Evolutionary conservation across 2,797 vertebrate species (phyloP).

Genomic region (Parauchenoglanis ngamensis): DNA sequence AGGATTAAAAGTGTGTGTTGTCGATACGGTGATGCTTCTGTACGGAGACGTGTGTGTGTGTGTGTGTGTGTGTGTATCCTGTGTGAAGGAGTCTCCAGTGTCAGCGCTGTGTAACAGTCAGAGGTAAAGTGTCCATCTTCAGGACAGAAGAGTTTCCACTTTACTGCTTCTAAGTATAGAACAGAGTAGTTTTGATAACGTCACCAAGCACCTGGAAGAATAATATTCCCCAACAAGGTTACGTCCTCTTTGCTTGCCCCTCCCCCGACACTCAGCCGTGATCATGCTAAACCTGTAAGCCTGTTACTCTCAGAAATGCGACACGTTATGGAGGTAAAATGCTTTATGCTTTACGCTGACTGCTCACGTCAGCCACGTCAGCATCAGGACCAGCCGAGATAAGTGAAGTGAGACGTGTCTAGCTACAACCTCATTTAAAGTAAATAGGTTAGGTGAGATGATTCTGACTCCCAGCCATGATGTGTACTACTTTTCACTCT

Average conservation of each 20-base stretch:
- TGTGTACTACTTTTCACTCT: conserved; percentile 11
- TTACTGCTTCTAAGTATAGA: background rate
- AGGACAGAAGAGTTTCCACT: background rate
- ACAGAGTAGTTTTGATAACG: background rate
- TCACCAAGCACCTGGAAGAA: background rate
- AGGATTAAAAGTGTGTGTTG: background rate
- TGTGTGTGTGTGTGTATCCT: no score
- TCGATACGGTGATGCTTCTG: no score
- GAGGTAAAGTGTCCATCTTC: no score
- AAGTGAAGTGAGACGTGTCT: background rate
- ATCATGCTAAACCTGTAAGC: background rate
- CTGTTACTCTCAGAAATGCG: background rate
- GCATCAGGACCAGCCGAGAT: background rate
- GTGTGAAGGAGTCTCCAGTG: no score
- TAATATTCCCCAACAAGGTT: background rate
- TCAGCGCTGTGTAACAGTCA: no score
- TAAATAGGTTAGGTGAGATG: conserved; percentile 33
- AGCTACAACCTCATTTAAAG: conserved; percentile 6
- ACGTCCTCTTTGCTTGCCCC: background rate
- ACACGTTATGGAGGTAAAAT: rapidly evolving
- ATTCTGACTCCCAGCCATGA: conserved; percentile 5
- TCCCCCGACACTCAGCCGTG: background rate
- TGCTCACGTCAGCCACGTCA: background rate
- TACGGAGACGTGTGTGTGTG: no score
- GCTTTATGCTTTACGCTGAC: background rate